phyloP scores from a whole-genome alignment of 2,113 vertebrate species.

The Pelecanoides urinatrix region DNA sequence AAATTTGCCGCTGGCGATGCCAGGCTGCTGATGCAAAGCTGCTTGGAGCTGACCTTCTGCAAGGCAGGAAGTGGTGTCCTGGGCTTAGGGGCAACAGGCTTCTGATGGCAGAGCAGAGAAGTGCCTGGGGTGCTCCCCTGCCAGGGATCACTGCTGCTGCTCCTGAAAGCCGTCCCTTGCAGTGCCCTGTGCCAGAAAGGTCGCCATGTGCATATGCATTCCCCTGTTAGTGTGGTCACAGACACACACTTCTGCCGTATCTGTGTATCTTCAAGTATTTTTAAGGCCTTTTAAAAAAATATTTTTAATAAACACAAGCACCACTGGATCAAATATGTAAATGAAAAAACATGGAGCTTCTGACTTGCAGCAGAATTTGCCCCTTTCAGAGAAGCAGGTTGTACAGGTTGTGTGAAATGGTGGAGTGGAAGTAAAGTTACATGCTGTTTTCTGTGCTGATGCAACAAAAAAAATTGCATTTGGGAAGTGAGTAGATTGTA shows the following conservation, averaged over 20 bases:
- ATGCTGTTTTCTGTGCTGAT: background rate
- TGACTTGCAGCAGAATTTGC: background rate
- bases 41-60: background rate
- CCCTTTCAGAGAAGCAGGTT: background rate
- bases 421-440: background rate
- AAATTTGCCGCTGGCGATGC: rapidly evolving
- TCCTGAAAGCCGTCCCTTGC: background rate
- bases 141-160: background rate
- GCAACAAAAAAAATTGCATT: background rate
- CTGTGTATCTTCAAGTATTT: background rate
- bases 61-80: background rate
- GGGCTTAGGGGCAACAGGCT: background rate
- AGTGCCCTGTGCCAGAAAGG: background rate
- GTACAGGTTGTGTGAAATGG: background rate
- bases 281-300: background rate
- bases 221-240: background rate
- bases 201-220: rapidly evolving
- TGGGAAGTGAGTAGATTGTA: background rate
- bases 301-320: background rate
- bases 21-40: background rate
- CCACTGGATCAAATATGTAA: rapidly evolving
- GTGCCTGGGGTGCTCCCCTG: background rate
- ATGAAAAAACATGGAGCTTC: rapidly evolving
- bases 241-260: rapidly evolving
- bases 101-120: background rate